A percentile compares a stretch with the other conserved stretches of the same genome.
Conservation (phyloP, 2,113 vertebrate genomes). For the Eubucco bourcierii region DNA sequence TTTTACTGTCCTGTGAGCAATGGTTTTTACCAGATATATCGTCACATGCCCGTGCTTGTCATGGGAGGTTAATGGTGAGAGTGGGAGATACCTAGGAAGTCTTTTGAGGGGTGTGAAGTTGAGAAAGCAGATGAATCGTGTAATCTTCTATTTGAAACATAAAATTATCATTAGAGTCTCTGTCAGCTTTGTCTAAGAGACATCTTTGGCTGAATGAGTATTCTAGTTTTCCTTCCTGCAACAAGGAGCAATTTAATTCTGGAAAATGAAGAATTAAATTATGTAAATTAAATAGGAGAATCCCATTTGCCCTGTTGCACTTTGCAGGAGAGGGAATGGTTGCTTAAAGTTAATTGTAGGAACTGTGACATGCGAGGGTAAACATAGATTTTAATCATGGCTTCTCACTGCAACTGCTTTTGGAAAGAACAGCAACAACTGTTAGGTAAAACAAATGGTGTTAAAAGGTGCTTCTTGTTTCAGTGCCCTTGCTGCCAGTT, state of each 20-base stretch:
- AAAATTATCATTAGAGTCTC: background rate
- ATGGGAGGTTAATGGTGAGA: background rate
- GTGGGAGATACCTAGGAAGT: background rate
- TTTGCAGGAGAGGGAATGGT: slow-evolving; percentile 6
- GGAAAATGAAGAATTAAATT: slow-evolving; percentile 42
- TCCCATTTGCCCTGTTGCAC: slow-evolving; percentile 58
- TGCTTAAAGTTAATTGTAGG: slow-evolving; percentile 28
- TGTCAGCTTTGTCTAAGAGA: slow-evolving; percentile 17
- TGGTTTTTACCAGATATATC: background rate
- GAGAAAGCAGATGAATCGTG: background rate
- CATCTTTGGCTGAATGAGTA: background rate
- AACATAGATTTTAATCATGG: background rate
- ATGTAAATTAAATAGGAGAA: slow-evolving; percentile 36
- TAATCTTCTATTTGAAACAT: background rate
- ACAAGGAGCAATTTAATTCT: slow-evolving; percentile 32
- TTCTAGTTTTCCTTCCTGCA: slow-evolving; percentile 6
- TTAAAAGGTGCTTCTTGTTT: slow-evolving; percentile 73
- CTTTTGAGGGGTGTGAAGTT: background rate
- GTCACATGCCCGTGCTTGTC: background rate
- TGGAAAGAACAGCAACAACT: background rate
- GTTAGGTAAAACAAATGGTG: slow-evolving; percentile 42
- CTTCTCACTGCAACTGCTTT: background rate
- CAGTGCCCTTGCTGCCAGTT: slow-evolving; percentile 95
- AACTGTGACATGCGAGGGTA: background rate
- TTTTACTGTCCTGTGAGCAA: background rate